Evolutionary conservation across 1,140 invertebrate species (phyloP).

Genomic region (Papilio glaucus): DNA sequence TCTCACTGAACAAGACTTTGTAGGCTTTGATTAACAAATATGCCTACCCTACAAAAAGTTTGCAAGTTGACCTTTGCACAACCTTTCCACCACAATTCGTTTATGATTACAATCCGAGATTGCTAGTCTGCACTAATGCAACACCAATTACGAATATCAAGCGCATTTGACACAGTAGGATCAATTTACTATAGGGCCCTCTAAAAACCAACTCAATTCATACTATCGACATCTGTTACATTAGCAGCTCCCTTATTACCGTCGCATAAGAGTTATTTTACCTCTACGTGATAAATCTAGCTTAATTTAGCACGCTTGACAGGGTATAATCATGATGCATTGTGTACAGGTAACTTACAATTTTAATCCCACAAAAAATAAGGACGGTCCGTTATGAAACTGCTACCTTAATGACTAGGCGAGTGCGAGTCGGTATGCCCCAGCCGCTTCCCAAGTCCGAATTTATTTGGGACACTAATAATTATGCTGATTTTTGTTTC

Average conservation of each 20-base stretch:
- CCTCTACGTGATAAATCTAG: slow-evolving; percentile 32
- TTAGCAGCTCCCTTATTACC: slow-evolving; percentile 5
- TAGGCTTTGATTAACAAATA: not conserved
- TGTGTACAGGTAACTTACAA: slow-evolving; percentile 51
- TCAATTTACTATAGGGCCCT: slow-evolving; percentile 16
- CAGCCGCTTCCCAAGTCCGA: too few species aligned
- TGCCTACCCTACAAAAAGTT: not conserved
- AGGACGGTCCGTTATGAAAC: slow-evolving; percentile 45
- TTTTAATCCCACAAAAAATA: slow-evolving; percentile 54
- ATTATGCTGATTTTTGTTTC: slow-evolving; percentile 15
- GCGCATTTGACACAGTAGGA: slow-evolving; percentile 40
- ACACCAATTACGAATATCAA: slow-evolving; percentile 42
- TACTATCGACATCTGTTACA: slow-evolving; percentile 18
- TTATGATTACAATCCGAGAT: slow-evolving; percentile 29
- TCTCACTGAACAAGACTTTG: not conserved
- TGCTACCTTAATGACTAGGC: slow-evolving; percentile 46
- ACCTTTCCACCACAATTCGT: slow-evolving; percentile 31
- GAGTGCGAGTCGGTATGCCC: not conserved
- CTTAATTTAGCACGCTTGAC: slow-evolving; percentile 54
- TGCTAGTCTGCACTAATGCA: slow-evolving; percentile 38
- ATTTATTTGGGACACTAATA: slow-evolving; percentile 17
- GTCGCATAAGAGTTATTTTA: slow-evolving; percentile 39
- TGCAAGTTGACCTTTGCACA: slow-evolving; percentile 22
- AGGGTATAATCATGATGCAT: slow-evolving; percentile 56
- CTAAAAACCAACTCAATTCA: slow-evolving; percentile 20